phyloP scores from a whole-genome alignment of 2,113 vertebrate species.

The Hylia prasina region DNA sequence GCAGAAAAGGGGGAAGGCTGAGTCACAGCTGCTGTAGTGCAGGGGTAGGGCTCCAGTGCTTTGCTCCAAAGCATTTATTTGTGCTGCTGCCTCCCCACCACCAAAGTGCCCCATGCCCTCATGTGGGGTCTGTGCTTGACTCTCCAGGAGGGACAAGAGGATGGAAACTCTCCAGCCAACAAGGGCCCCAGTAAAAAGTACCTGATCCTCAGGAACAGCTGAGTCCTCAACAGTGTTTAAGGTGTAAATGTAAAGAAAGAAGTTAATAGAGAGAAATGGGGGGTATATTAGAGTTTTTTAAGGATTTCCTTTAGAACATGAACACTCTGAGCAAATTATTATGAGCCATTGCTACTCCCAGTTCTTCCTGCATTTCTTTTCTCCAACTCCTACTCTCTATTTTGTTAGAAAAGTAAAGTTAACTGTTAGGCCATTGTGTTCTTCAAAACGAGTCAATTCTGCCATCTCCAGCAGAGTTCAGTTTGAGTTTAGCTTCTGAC shows the following conservation, averaged over 20 bases:
- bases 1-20: background rate
- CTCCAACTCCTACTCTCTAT: constrained; percentile 12
- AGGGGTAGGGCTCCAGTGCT: background rate
- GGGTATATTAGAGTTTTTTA: background rate
- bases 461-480: constrained; percentile 24
- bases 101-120: background rate
- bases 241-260: background rate
- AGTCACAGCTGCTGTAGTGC: background rate
- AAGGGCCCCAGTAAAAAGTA: background rate
- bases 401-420: constrained; percentile 32
- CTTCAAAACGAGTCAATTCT: constrained; percentile 42
- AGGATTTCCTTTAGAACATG: background rate
- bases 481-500: constrained; percentile 38
- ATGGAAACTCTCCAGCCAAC: background rate
- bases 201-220: background rate
- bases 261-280: background rate
- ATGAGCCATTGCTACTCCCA: background rate
- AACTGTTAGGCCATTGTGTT: constrained; percentile 37
- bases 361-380: background rate
- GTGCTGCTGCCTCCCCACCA: background rate
- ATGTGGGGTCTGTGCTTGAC: background rate
- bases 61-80: background rate
- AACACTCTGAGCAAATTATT: background rate
- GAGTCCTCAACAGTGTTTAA: background rate
- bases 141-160: background rate